Evolutionary conservation across 1,140 invertebrate species (phyloP).

Genomic region (Antheraea pernyi): DNA sequence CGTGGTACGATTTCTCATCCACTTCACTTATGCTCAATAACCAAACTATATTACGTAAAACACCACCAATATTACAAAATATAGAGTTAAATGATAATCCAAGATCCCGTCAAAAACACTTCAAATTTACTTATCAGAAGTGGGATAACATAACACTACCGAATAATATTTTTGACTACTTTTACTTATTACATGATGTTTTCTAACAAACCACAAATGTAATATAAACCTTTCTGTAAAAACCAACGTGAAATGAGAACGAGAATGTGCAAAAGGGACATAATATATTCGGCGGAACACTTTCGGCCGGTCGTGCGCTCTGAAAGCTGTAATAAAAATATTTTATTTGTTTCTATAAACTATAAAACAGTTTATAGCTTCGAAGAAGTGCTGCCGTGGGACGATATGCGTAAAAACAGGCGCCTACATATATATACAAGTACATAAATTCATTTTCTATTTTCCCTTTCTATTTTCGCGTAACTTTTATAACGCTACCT

Average conservation of each 20-base stretch:
- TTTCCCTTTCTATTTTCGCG: neutral
- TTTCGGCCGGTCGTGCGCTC: neutral
- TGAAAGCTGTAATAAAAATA: slow-evolving; percentile 16
- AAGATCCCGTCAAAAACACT: too few species aligned
- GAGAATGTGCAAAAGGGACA: neutral
- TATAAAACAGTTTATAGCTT: slow-evolving; percentile 25
- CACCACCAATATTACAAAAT: too few species aligned
- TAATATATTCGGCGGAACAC: neutral
- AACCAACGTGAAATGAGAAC: neutral
- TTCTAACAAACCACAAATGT: too few species aligned
- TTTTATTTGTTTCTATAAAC: slow-evolving; percentile 27
- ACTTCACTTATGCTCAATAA: too few species aligned
- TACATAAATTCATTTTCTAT: neutral
- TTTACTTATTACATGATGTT: too few species aligned
- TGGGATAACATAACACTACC: too few species aligned
- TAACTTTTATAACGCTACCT: neutral
- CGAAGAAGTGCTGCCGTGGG: slow-evolving; percentile 14
- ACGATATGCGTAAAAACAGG: slow-evolving; percentile 7
- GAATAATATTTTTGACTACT: too few species aligned
- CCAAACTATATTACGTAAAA: too few species aligned
- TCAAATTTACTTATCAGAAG: too few species aligned
- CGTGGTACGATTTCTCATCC: too few species aligned
- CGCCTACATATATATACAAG: neutral
- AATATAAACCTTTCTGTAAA: too few species aligned
- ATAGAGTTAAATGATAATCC: too few species aligned